Evolutionary conservation across 2,888 invertebrate genomes (phyloP).

Genomic region (Cremastinae sp.): DNA sequence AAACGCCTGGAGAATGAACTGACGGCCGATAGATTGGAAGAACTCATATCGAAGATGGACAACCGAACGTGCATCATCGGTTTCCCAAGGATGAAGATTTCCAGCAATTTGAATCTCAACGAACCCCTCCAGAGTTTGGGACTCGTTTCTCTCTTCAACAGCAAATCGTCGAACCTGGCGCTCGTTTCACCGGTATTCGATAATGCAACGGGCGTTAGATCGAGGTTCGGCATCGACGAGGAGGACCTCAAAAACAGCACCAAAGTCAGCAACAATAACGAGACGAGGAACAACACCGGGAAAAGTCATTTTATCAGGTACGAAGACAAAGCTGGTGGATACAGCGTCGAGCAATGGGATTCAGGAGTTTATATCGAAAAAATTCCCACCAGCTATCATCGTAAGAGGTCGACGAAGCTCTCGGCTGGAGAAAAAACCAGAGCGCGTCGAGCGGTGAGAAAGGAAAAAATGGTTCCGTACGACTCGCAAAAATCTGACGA

Average conservation of each 20-base stretch:
- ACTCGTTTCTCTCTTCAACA: conserved; percentile 84
- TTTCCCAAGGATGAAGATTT: conserved; percentile 88
- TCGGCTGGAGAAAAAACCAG: neutral
- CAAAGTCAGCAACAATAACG: neutral
- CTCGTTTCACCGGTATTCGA: conserved; percentile 82
- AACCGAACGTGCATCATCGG: conserved; percentile 82
- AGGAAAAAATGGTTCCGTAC: conserved; percentile 3
- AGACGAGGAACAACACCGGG: conserved; percentile 9
- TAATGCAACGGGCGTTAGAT: conserved; percentile 57
- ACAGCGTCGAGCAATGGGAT: conserved; percentile 72
- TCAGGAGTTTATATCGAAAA: conserved; percentile 69
- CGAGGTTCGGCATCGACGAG: conserved; percentile 61
- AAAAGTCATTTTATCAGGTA: conserved; percentile 68
- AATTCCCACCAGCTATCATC: conserved; percentile 44
- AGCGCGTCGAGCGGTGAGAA: neutral
- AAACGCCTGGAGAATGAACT: conserved; percentile 81
- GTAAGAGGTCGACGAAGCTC: conserved; percentile 24
- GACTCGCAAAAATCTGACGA: conserved; percentile 18
- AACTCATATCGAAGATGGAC: conserved; percentile 80
- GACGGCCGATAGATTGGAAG: conserved; percentile 81
- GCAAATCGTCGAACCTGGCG: conserved; percentile 85
- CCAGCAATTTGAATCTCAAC: conserved; percentile 83
- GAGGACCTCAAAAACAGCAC: conserved; percentile 18
- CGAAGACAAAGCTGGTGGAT: conserved; percentile 66
- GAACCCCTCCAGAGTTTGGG: conserved; percentile 83